phyloP scores from a whole-genome alignment of 2,113 vertebrate species.

The Alexandromys fortis region DNA sequence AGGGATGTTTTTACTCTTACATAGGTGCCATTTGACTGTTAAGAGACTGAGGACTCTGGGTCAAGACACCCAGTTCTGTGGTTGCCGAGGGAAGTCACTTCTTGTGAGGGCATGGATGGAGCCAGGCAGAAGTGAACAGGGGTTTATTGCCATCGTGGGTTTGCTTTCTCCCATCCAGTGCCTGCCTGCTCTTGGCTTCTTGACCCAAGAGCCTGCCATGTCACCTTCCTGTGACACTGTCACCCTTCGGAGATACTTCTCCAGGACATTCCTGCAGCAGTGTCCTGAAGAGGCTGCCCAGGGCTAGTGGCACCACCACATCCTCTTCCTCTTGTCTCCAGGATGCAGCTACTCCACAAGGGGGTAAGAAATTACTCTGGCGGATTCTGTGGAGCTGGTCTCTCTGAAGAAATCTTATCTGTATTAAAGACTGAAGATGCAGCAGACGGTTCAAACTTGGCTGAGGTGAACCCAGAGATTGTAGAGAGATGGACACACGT shows the following conservation, averaged over 20 bases:
- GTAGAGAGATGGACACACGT: background rate
- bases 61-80: background rate
- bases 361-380: fast-evolving
- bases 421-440: background rate
- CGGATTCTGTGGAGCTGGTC: background rate
- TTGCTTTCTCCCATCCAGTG: no score
- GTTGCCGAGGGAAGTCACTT: background rate
- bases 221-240: fast-evolving
- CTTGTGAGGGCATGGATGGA: background rate
- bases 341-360: background rate
- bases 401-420: background rate
- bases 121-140: background rate
- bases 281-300: no score
- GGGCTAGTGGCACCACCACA: background rate
- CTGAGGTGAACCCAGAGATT: background rate
- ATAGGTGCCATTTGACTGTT: background rate
- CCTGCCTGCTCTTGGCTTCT: background rate
- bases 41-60: background rate
- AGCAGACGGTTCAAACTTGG: background rate
- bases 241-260: background rate
- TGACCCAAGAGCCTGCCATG: background rate
- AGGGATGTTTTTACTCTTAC: background rate
- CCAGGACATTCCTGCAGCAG: background rate
- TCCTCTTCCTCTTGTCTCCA: background rate
- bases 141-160: background rate